Conservation (phyloP, 1,140 invertebrate species). For the Oscheius sp. region DNA sequence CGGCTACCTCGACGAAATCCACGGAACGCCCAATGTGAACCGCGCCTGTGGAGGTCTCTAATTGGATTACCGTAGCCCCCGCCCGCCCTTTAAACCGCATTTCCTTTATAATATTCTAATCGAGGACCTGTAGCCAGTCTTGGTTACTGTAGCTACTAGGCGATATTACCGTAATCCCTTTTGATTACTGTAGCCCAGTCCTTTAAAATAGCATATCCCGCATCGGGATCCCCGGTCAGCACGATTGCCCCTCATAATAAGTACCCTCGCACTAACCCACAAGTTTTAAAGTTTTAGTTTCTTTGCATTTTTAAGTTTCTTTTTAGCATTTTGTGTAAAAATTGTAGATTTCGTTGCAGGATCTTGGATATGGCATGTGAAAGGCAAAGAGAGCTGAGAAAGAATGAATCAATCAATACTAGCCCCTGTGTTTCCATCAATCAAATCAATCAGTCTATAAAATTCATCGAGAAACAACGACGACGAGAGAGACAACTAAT, state of each 20-base stretch:
- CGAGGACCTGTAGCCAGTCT: neutral
- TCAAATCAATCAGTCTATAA: too few relatives aligned
- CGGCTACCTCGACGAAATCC: conserved; percentile 57
- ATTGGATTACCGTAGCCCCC: too few relatives aligned
- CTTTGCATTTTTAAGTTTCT: neutral
- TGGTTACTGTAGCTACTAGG: neutral
- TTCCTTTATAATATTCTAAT: neutral
- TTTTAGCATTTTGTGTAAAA: neutral
- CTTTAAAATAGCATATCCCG: too few relatives aligned
- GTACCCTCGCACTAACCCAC: neutral
- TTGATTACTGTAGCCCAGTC: too few relatives aligned
- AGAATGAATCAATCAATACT: too few relatives aligned
- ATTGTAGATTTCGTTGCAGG: neutral
- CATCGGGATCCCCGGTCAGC: too few relatives aligned
- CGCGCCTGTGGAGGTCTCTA: conserved; percentile 33
- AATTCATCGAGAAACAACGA: too few relatives aligned
- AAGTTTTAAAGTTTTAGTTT: neutral
- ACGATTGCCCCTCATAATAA: neutral
- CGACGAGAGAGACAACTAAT: too few relatives aligned
- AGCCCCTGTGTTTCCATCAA: too few relatives aligned
- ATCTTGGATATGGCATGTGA: neutral
- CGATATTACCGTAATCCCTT: neutral
- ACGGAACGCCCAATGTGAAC: conserved; percentile 32
- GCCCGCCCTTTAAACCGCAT: too few relatives aligned
- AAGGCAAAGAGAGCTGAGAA: neutral